A percentile compares a stretch with the other conserved stretches of the same genome.
Conservation (phyloP, 2,113 vertebrate species). For the Urocitellus parryii region DNA sequence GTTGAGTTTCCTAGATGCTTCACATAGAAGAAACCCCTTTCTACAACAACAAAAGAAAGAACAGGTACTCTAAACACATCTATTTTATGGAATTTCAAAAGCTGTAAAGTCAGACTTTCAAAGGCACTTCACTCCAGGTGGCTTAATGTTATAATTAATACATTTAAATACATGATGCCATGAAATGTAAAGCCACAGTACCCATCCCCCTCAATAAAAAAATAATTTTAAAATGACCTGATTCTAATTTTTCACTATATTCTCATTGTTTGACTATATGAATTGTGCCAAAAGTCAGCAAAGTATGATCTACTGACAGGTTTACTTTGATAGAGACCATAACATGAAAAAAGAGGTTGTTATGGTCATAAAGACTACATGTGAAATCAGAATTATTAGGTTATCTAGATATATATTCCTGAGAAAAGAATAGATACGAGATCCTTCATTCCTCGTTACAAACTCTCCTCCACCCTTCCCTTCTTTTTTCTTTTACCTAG, state of each 20-base stretch:
- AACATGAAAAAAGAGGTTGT: neutral
- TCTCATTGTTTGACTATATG: neutral
- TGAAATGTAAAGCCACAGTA: neutral
- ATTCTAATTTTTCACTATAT: neutral
- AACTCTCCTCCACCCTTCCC: neutral
- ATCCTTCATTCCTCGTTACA: neutral
- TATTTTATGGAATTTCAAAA: neutral
- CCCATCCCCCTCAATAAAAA: neutral
- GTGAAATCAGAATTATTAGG: neutral
- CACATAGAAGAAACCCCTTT: slow-evolving; percentile 33
- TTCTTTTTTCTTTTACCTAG: neutral
- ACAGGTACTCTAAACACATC: neutral
- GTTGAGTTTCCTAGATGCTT: neutral
- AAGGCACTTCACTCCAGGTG: neutral
- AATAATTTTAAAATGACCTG: neutral
- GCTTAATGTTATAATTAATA: neutral
- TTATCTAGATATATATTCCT: neutral
- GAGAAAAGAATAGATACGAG: neutral
- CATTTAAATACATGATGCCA: neutral
- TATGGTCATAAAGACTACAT: slow-evolving; percentile 16
- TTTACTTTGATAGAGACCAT: neutral
- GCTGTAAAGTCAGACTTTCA: slow-evolving; percentile 10
- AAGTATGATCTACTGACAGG: neutral
- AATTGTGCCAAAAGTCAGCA: neutral
- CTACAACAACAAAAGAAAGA: slow-evolving; percentile 17